These are phyloP conservation scores for Euura lappo DNA, from an alignment of 1,140 invertebrate genomes.

Conservation along the genomic window DNA sequence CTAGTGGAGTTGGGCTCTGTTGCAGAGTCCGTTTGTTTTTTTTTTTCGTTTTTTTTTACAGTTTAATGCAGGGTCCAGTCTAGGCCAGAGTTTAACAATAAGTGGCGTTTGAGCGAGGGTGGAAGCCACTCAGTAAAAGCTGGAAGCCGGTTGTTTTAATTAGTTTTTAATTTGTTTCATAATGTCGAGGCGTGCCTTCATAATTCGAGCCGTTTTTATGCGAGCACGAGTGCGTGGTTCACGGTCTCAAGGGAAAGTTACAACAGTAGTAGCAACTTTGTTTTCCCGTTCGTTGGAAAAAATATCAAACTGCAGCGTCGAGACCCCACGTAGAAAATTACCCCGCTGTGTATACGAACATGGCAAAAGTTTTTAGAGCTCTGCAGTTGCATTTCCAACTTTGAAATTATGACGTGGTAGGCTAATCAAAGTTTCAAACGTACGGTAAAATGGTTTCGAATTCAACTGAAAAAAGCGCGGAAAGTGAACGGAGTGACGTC, in stretches of 20 bases:
- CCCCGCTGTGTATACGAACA: too few species aligned
- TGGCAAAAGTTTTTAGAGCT: neutral
- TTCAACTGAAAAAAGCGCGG: neutral
- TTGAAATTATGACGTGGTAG: neutral
- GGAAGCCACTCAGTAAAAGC: constrained; percentile 6
- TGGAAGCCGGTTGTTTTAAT: constrained; percentile 44
- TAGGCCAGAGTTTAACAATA: neutral
- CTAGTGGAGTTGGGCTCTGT: too few species aligned
- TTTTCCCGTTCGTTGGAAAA: constrained; percentile 5
- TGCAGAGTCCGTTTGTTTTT: too few species aligned
- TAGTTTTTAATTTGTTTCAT: constrained; percentile 54
- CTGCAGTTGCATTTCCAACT: neutral
- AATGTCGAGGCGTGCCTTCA: constrained; percentile 41
- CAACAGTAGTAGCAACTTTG: neutral
- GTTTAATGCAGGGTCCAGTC: too few species aligned
- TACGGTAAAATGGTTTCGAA: neutral
- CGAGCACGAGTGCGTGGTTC: constrained; percentile 18
- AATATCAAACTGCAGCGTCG: too few species aligned
- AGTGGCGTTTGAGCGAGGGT: neutral
- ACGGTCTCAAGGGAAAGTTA: neutral
- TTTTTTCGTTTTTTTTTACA: too few species aligned
- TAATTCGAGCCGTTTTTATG: constrained; percentile 46
- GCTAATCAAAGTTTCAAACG: neutral
- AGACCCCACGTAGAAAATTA: too few species aligned
- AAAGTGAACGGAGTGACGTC: neutral